Evolutionary conservation across 2,888 invertebrate species (phyloP).

Genomic region (Tipula confusa): DNA sequence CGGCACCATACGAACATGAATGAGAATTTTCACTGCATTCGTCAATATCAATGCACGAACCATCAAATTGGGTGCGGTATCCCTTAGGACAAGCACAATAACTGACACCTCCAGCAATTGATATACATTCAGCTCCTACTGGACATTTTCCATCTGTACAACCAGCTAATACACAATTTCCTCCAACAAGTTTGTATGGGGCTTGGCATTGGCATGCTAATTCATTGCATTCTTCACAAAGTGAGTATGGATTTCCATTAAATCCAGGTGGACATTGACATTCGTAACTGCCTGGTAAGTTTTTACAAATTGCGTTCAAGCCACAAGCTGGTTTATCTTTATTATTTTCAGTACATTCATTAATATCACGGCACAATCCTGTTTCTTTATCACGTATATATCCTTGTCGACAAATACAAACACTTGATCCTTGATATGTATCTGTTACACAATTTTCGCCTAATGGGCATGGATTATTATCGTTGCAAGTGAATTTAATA

Average conservation of each 20-base stretch:
- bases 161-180: conserved; percentile 78
- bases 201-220: conserved; percentile 82
- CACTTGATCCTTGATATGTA: conserved; percentile 66
- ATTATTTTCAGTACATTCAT: conserved; percentile 73
- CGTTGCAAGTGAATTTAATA: conserved; percentile 65
- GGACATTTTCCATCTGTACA: conserved; percentile 81
- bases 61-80: conserved; percentile 68
- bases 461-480: conserved; percentile 69
- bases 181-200: conserved; percentile 78
- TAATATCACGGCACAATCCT: conserved; percentile 76
- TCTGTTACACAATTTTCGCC: conserved; percentile 84
- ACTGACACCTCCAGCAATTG: conserved; percentile 83
- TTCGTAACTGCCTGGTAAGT: conserved; percentile 88
- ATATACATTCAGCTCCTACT: conserved; percentile 82
- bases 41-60: conserved; percentile 79
- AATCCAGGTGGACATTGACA: conserved; percentile 85
- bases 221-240: conserved; percentile 79
- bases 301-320: conserved; percentile 84
- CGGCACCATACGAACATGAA: conserved; percentile 81
- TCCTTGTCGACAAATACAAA: conserved; percentile 85
- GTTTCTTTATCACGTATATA: conserved; percentile 71
- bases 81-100: conserved; percentile 92
- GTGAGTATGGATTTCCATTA: conserved; percentile 83
- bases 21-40: conserved; percentile 74
- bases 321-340: conserved; percentile 78